Conservation (phyloP, 2,797 vertebrate species). For the Cirrhinus mrigala region DNA sequence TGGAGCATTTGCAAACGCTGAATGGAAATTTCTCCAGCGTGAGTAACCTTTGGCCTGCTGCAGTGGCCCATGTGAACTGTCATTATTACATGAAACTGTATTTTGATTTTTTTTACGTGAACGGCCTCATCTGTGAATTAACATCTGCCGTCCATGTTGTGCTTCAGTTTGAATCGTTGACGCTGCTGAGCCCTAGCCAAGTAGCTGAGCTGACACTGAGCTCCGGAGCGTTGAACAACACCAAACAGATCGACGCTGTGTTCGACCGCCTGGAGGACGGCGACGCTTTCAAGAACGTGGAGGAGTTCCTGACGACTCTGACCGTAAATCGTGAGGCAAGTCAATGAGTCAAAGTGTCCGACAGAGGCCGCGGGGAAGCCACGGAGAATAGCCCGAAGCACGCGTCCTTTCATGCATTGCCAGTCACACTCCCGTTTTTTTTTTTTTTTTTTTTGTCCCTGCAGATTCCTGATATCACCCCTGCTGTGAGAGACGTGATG, state of each 20-base stretch:
- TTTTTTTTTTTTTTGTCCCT: not conserved
- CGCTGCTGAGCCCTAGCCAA: conserved; percentile 38
- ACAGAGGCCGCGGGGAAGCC: no score
- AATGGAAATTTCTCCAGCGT: conserved; percentile 45
- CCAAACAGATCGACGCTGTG: conserved; percentile 51
- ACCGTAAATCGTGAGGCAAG: conserved; percentile 49
- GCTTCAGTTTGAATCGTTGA: conserved; percentile 47
- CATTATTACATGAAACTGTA: no score
- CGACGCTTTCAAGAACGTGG: conserved; percentile 62
- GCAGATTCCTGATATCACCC: not conserved
- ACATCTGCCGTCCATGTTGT: not conserved
- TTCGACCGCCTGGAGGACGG: conserved; percentile 42
- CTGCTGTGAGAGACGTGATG: conserved; percentile 60
- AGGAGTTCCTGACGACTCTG: conserved; percentile 59
- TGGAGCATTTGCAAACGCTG: not conserved
- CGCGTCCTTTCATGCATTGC: not conserved
- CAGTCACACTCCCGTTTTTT: not conserved
- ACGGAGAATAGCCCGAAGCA: not conserved
- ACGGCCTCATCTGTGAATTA: not conserved
- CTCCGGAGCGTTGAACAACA: conserved; percentile 45
- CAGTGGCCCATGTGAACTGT: no score
- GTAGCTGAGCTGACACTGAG: conserved; percentile 50
- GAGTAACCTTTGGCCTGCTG: not conserved
- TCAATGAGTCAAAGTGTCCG: not conserved
- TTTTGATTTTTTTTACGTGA: not conserved